Conservation (phyloP, 2,113 vertebrate species). For the Otus sunia region DNA sequence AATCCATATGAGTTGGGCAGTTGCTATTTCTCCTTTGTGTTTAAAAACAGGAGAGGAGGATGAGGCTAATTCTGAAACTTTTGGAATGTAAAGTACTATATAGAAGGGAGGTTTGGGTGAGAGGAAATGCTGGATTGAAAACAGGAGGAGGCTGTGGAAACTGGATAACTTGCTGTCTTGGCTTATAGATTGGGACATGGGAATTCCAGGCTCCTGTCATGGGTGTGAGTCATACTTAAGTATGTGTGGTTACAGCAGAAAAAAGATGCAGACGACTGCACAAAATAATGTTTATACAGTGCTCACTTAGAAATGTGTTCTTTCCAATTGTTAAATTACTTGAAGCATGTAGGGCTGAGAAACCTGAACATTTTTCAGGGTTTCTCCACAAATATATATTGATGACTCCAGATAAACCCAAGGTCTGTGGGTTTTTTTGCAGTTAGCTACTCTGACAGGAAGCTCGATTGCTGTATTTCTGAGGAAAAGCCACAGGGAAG, state of each 20-base stretch:
- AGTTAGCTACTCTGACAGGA: background rate
- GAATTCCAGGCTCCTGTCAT: slow-evolving; percentile 30
- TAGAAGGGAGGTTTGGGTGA: background rate
- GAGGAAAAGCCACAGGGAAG: background rate
- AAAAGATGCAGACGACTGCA: slow-evolving; percentile 3
- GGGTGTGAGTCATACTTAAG: background rate
- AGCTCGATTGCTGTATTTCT: background rate
- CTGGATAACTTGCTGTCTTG: background rate
- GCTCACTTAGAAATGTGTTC: background rate
- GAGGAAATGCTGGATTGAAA: background rate
- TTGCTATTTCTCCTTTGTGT: background rate
- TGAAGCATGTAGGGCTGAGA: background rate
- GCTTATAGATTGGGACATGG: background rate
- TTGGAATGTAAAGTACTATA: background rate
- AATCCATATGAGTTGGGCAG: background rate
- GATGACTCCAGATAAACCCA: background rate
- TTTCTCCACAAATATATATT: background rate
- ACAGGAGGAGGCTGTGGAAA: background rate
- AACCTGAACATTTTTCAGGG: background rate
- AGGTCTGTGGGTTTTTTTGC: background rate
- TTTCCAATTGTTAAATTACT: background rate
- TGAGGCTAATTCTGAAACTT: background rate
- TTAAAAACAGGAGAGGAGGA: background rate
- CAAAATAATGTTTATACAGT: slow-evolving; percentile 6
- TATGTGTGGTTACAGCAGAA: slow-evolving; percentile 34